Base-by-base conservation (phyloP, 2,888 invertebrate species). In the Zygaena filipendulae region DNA sequence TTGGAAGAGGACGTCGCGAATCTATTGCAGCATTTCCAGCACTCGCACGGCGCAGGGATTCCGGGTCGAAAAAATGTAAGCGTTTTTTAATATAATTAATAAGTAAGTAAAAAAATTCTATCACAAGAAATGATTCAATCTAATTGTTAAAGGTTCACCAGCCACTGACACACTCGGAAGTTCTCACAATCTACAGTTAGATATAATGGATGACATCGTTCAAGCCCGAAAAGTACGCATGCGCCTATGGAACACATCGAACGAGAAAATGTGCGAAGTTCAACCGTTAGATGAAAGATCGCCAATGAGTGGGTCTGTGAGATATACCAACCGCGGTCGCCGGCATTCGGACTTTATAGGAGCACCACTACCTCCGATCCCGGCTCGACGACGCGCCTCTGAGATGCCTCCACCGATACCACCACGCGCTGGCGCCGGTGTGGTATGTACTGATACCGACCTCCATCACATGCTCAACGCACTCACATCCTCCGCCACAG, bases 161-260 rank as follows among this genome's bases (percentile, higher is more conserved):
- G 86, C 90, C 21, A 87, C 88, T 26, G 88, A 88, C 49, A 61
- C 69, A 1, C 79, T 87, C 21, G 90, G 91, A 29, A 91, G 91
- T 61, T 87, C 88, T 21, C 92, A 92, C 59, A 92, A 92, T 54
- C 79, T 92, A 4, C 91, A 91, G 56, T 69, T 92, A 45, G 92
- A 92, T 53, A 92, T 92, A 42, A 92, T 92, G 92, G 92, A 92
- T 48, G 91, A 92, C 52, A 92, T 92, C 36, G 88, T 92, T 8
- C 87, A 88, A 49, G 89, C 91, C 8, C 83, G 90, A 26, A 92
- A 92, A 80, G 84, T 91, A 1, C 85, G 91, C 35, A 87, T 92
- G 85, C 91, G 91, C 52, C 83, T 92, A 51, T 92, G 91, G 90
- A 90, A 88, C 38, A 91, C 91, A 2, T 88, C 90, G 34, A 90